Conservation (phyloP, 1,140 invertebrate genomes). For the Cotesia vestalis region DNA sequence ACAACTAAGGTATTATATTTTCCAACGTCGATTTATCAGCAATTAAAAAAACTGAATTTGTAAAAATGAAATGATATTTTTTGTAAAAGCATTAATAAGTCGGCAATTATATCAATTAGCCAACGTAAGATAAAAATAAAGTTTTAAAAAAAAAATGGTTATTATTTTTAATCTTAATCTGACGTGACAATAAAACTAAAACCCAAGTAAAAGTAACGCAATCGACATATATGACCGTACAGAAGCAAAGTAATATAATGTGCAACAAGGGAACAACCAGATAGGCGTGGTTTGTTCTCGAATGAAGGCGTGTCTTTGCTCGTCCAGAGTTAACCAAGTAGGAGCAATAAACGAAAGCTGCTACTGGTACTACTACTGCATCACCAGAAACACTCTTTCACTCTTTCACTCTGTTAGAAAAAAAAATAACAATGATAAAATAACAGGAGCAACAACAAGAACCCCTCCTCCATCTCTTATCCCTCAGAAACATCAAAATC, state of each 20-base stretch:
- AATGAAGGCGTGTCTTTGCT: constrained; percentile 52
- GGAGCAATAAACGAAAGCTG: background rate
- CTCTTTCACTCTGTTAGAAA: background rate
- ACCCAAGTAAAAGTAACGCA: background rate
- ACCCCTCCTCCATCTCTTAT: too few relatives aligned
- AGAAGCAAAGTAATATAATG: constrained; percentile 30
- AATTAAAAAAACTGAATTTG: too few relatives aligned
- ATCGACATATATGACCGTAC: constrained; percentile 8
- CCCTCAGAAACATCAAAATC: too few relatives aligned
- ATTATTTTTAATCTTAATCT: too few relatives aligned
- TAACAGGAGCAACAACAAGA: background rate
- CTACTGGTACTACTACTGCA: background rate
- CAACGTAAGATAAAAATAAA: too few relatives aligned
- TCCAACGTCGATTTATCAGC: too few relatives aligned
- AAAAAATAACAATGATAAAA: background rate
- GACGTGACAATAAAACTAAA: too few relatives aligned
- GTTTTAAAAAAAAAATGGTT: background rate
- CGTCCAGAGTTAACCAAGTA: background rate
- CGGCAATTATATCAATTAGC: too few relatives aligned
- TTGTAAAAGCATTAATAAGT: too few relatives aligned
- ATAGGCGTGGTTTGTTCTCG: constrained; percentile 59
- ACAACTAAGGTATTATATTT: too few relatives aligned
- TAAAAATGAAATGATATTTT: too few relatives aligned
- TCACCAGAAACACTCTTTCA: background rate
- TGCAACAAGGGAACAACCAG: constrained; percentile 44